Evolutionary conservation across 1,140 invertebrate species (phyloP).

Genomic region (Brachionus asplanchnoidis): DNA sequence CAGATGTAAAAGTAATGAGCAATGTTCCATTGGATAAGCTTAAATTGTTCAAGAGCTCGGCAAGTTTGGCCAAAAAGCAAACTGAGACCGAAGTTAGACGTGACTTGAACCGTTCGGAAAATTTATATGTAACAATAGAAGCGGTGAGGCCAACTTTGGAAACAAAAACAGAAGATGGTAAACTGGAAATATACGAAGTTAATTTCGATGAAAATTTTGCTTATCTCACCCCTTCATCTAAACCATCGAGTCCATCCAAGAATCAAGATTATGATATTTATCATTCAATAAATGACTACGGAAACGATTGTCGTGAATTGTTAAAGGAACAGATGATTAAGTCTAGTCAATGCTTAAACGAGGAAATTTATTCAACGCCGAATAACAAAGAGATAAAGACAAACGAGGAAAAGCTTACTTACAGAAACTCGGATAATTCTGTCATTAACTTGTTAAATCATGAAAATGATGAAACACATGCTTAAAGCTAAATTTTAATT

Average conservation of each 20-base stretch:
- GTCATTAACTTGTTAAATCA: neutral
- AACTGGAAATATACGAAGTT: conserved; percentile 29
- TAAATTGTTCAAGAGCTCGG: neutral
- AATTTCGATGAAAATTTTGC: conserved; percentile 26
- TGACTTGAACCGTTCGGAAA: conserved; percentile 28
- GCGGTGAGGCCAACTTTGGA: neutral
- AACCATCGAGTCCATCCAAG: neutral
- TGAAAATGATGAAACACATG: conserved; percentile 11
- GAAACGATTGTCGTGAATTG: neutral
- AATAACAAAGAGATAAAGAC: conserved; percentile 10
- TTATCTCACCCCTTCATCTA: conserved; percentile 7
- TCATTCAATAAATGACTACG: conserved; percentile 26
- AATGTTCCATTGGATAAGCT: neutral
- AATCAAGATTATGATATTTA: neutral
- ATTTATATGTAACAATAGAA: conserved; percentile 7
- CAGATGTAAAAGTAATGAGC: neutral
- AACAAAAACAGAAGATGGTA: neutral
- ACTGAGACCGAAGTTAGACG: neutral
- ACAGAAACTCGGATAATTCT: neutral
- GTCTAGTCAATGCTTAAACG: neutral
- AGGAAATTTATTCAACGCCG: conserved; percentile 12
- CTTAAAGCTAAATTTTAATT: neutral
- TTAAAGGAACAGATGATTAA: neutral
- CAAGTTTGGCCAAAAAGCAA: neutral
- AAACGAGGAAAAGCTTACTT: neutral